Base-by-base conservation (phyloP, 2,888 invertebrate species). In the Drosophila prostipennis region DNA sequence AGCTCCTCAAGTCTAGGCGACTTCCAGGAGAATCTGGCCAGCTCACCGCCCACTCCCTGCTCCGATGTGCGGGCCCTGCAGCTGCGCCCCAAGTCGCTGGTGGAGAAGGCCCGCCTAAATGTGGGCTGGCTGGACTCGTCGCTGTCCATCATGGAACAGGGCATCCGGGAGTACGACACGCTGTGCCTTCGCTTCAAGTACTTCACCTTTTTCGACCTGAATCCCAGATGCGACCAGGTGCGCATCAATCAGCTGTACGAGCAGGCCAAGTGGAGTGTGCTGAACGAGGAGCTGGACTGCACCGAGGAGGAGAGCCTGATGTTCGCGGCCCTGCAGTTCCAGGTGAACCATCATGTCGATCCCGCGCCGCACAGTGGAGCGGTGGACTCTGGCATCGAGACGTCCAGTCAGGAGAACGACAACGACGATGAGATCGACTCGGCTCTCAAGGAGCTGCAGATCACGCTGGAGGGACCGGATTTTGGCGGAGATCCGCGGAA, bases 221-320 rank as follows among this genome's bases (percentile, higher is more conserved):
- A 98, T 90, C 97, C 99, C 42, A 98, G 99, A 92, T 96, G 96
- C 88, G 99, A 99, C 93, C 96, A 96, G 37, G 95, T 98, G 14
- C 94, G 99, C 65, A 98, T 99, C 89, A 99, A 99, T 93, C 99
- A 99, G 93, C 95, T 99, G 86, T 99, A 98, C 93, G 99, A 99
- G 92, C 99, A 99, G 92, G 98, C 99, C 64, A 98, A 98, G 91
- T 99, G 99, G 99, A 96, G 98, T 89, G 94, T 99, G 79, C 94
- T 99, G 69, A 97, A 98, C 85, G 99, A 99, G 91, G 99, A 99
- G 92, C 95, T 99, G 69, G 99, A 99, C 90, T 99, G 99, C 91
- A 99, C 99, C 0, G 99, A 99, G 92, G 99, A 99, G 92, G 99
- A 99, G 93, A 98, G 98, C 95, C 94, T 99, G 67, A 96, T 99